These are phyloP conservation scores for Iphiclides podalirius DNA, from an alignment of 2,888 invertebrate genomes.

Conservation along the genomic window DNA sequence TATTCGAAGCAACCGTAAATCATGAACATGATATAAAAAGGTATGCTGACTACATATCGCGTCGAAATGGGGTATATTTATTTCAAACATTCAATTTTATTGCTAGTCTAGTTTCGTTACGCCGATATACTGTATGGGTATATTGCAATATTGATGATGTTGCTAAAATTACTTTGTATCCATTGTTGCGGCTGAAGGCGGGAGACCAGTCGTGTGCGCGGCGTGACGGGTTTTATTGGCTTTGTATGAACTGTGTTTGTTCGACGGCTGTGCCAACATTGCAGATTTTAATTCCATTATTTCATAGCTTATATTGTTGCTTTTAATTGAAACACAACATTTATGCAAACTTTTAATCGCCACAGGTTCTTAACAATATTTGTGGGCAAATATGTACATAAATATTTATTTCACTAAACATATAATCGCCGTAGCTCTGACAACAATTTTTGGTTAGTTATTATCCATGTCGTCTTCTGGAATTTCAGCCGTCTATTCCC, in stretches of 20 bases:
- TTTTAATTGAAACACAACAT: conserved; percentile 34
- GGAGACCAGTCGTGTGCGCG: conserved; percentile 40
- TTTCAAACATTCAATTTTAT: conserved; percentile 23
- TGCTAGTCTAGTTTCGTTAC: conserved; percentile 21
- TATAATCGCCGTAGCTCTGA: no score
- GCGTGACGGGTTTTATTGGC: conserved; percentile 45
- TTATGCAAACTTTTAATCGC: conserved; percentile 3
- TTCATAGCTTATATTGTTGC: conserved; percentile 27
- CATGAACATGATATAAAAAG: no score
- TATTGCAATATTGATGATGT: conserved; percentile 39
- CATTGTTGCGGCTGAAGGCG: conserved; percentile 39
- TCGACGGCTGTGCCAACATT: conserved; percentile 45
- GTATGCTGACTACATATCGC: no score
- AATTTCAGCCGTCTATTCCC: no score
- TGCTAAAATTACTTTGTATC: conserved; percentile 49
- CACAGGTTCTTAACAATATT: not conserved
- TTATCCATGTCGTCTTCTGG: no score
- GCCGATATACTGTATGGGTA: conserved; percentile 14
- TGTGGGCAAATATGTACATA: no score
- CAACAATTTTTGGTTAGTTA: no score
- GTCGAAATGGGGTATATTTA: conserved; percentile 22
- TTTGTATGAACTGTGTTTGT: conserved; percentile 35
- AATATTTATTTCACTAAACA: no score
- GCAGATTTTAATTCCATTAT: conserved; percentile 55
- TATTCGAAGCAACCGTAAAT: no score